phyloP scores from a whole-genome alignment of 2,797 vertebrate genomes.

The Phoeniculus purpureus region DNA sequence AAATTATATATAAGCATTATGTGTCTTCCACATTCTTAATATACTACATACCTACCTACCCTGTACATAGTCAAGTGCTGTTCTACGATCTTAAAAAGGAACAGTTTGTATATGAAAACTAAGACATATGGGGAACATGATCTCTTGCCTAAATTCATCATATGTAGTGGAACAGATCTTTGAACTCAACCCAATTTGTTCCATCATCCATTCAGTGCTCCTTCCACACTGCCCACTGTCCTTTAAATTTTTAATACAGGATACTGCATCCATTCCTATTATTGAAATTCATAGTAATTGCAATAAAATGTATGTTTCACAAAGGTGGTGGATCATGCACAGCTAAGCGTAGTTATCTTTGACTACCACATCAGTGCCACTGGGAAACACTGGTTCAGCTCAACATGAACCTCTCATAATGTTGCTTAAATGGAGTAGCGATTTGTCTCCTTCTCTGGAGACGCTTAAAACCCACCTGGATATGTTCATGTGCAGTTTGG shows the following conservation, averaged over 20 bases:
- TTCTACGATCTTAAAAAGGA: not conserved
- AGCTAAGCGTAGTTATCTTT: not conserved
- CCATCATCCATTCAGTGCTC: not conserved
- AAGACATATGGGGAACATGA: not conserved
- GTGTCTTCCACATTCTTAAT: not conserved
- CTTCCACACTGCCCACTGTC: not conserved
- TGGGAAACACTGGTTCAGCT: not conserved
- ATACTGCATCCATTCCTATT: not conserved
- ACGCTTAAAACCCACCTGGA: no score
- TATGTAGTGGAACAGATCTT: not conserved
- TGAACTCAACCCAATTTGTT: not conserved
- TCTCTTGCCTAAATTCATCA: not conserved
- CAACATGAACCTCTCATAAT: not conserved
- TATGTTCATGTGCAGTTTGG: no score
- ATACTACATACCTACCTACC: not conserved
- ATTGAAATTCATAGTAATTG: not conserved
- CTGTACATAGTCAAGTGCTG: not conserved
- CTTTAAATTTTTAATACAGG: not conserved
- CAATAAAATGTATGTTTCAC: not conserved
- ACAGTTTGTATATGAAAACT: not conserved
- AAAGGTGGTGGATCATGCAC: not conserved
- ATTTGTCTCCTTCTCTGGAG: no score
- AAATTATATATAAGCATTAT: not conserved
- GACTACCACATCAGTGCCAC: not conserved
- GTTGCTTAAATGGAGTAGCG: not conserved